Conservation (phyloP, 2,888 invertebrate genomes). For the Thysanoteuthis rhombus region DNA sequence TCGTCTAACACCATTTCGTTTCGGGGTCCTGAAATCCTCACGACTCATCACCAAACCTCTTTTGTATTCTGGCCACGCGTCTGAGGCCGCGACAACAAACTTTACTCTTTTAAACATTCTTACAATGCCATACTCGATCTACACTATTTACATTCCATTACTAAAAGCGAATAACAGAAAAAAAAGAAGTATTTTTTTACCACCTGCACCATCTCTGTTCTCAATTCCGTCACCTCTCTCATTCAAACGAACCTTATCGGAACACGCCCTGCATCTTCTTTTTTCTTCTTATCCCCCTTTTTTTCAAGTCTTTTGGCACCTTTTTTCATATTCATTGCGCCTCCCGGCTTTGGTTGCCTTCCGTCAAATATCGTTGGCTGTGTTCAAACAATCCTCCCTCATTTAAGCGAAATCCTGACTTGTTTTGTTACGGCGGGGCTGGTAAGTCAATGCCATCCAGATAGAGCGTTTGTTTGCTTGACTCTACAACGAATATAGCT, state of each 20-base stretch:
- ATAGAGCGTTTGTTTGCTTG: background rate
- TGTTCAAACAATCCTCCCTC: background rate
- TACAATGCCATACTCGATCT: background rate
- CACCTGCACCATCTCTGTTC: background rate
- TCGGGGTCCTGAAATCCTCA: background rate
- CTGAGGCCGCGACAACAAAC: background rate
- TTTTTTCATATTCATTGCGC: background rate
- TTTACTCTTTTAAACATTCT: background rate
- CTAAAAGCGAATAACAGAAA: background rate
- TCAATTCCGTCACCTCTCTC: background rate
- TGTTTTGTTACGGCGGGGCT: conserved; percentile 12
- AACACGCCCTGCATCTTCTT: background rate
- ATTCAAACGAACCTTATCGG: background rate
- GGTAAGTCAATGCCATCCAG: background rate
- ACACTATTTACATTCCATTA: background rate
- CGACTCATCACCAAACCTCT: background rate
- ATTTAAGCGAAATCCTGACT: background rate
- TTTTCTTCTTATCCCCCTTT: background rate
- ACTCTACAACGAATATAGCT: background rate
- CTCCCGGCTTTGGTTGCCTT: background rate
- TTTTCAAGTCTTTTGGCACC: background rate
- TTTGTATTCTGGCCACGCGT: background rate
- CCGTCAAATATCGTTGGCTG: background rate
- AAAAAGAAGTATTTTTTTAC: background rate
- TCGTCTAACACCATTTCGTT: background rate